Conservation (phyloP, 1,140 invertebrate genomes). For the Cepaea nemoralis region DNA sequence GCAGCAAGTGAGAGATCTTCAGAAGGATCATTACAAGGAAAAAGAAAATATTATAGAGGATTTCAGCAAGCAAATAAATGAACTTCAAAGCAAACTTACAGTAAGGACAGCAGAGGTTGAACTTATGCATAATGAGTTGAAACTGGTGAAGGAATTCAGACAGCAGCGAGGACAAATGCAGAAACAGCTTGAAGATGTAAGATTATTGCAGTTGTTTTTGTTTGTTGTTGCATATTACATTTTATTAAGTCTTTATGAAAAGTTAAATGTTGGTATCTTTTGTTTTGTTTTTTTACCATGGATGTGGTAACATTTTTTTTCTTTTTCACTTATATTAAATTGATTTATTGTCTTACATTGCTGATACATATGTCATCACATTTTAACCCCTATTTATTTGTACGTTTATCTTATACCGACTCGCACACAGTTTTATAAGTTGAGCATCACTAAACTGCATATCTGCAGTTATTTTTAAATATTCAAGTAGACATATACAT, state of each 20-base stretch:
- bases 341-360: too few species aligned
- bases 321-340: too few species aligned
- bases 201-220: background rate
- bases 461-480: too few species aligned
- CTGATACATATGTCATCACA: too few species aligned
- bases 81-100: conserved; percentile 65
- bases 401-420: too few species aligned
- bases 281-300: too few species aligned
- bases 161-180: conserved; percentile 70
- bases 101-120: conserved; percentile 67
- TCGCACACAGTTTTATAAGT: too few species aligned
- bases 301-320: too few species aligned
- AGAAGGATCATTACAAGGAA: conserved; percentile 65
- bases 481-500: too few species aligned
- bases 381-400: too few species aligned
- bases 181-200: conserved; percentile 69
- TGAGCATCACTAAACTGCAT: too few species aligned
- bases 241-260: background rate
- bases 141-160: conserved; percentile 71
- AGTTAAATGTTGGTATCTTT: too few species aligned
- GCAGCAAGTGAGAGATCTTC: conserved; percentile 63
- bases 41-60: conserved; percentile 69
- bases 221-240: background rate
- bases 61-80: conserved; percentile 68
- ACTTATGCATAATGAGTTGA: conserved; percentile 69